Evolutionary conservation across 2,797 vertebrate species (phyloP).

Genomic region (Sebastes cheni): DNA sequence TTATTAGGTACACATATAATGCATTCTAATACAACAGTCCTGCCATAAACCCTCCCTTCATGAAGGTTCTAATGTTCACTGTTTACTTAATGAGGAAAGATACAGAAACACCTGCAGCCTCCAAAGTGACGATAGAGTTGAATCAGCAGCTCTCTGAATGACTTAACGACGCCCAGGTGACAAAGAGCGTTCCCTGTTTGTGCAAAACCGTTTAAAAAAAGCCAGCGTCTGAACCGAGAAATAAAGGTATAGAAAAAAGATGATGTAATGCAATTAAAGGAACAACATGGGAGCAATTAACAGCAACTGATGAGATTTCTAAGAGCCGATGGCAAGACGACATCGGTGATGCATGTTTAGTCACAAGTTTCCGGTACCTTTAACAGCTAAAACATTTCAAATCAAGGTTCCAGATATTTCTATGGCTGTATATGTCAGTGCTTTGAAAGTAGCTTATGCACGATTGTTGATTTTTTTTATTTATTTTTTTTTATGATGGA

Average conservation of each 20-base stretch:
- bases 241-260: not conserved
- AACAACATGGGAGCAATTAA: not conserved
- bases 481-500: not conserved
- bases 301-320: not conserved
- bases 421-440: constrained; percentile 20
- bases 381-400: not conserved
- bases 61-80: not conserved
- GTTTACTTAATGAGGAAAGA: not conserved
- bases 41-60: not conserved
- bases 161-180: too few species aligned
- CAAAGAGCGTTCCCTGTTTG: too few species aligned
- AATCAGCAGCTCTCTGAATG: too few species aligned
- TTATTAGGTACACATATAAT: too few species aligned
- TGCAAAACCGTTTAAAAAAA: not conserved
- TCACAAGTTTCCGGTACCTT: not conserved
- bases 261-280: not conserved
- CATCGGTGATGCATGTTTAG: not conserved
- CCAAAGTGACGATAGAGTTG: not conserved
- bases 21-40: too few species aligned
- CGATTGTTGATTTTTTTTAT: not conserved
- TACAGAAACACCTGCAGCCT: not conserved
- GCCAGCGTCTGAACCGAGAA: too few species aligned
- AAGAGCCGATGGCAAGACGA: not conserved
- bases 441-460: constrained; percentile 24
- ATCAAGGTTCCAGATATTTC: not conserved